These are phyloP conservation scores for Sarotherodon lohbergeri DNA, from an alignment of 2,113 vertebrate species.

Conservation along the genomic window DNA sequence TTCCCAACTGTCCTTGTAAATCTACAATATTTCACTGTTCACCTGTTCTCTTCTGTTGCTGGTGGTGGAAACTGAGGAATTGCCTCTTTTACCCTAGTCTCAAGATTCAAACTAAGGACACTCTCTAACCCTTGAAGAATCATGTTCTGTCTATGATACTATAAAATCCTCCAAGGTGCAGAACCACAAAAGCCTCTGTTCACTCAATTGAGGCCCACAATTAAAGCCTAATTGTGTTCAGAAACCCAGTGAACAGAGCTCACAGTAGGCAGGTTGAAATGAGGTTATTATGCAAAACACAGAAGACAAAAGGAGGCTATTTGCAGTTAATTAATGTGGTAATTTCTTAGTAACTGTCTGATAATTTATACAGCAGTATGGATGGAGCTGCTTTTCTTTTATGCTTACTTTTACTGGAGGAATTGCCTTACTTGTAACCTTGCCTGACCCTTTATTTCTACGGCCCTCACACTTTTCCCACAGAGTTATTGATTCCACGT, in stretches of 20 bases:
- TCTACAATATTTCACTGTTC: background rate
- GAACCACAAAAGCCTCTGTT: background rate
- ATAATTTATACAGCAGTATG: conserved; percentile 17
- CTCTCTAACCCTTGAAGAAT: background rate
- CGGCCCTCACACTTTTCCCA: background rate
- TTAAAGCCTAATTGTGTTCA: conserved; percentile 29
- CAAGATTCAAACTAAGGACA: background rate
- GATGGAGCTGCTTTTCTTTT: background rate
- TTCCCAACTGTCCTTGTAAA: background rate
- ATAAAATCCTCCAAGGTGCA: background rate
- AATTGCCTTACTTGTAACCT: background rate
- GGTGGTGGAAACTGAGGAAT: background rate
- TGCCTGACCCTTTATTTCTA: background rate
- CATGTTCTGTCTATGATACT: background rate
- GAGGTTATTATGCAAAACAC: conserved; percentile 45
- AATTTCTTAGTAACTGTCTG: conserved; percentile 37
- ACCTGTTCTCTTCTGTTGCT: background rate
- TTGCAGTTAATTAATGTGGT: conserved; percentile 46
- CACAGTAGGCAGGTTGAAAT: conserved; percentile 26
- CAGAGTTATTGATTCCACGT: conserved; percentile 29
- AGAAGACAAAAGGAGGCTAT: conserved; percentile 46
- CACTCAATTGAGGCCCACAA: background rate
- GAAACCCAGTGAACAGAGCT: background rate
- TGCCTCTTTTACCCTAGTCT: background rate
- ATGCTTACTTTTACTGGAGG: background rate